Evolutionary conservation across 1,140 invertebrate genomes (phyloP).

Genomic region (Delia radicum): DNA sequence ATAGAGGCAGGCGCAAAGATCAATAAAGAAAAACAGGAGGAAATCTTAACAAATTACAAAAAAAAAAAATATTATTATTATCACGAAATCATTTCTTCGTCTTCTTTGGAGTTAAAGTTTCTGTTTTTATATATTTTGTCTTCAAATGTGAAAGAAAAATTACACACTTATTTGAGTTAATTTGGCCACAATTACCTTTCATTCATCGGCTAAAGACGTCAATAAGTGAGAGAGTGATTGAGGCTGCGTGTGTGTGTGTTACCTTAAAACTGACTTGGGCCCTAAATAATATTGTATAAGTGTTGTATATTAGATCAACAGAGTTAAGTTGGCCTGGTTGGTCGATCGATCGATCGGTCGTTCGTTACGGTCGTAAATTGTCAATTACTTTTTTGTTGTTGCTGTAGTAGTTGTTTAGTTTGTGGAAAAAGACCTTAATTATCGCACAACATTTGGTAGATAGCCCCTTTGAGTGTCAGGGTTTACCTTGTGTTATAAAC

Average conservation of each 20-base stretch:
- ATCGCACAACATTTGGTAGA: slow-evolving; percentile 13
- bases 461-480: neutral
- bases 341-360: no score
- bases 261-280: neutral
- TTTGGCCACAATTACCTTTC: slow-evolving; percentile 18
- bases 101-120: neutral
- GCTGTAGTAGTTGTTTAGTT: neutral
- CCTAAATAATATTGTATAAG: neutral
- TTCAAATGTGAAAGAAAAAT: neutral
- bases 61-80: neutral
- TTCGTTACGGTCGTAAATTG: slow-evolving; percentile 13
- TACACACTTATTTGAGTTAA: slow-evolving; percentile 17
- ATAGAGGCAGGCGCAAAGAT: neutral
- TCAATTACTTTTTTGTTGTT: slow-evolving; percentile 6
- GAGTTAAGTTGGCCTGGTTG: neutral
- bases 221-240: neutral
- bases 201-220: neutral
- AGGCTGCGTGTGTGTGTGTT: neutral
- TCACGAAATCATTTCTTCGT: neutral
- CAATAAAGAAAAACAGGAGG: neutral
- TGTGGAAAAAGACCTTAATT: neutral
- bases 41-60: slow-evolving; percentile 14
- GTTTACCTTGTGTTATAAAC: neutral
- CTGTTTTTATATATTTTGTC: neutral
- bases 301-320: neutral